A percentile compares a stretch with the other conserved stretches of the same genome.
Evolutionary conservation across 2,113 vertebrate genomes (phyloP).

Genomic region (Grammomys dolichurus): DNA sequence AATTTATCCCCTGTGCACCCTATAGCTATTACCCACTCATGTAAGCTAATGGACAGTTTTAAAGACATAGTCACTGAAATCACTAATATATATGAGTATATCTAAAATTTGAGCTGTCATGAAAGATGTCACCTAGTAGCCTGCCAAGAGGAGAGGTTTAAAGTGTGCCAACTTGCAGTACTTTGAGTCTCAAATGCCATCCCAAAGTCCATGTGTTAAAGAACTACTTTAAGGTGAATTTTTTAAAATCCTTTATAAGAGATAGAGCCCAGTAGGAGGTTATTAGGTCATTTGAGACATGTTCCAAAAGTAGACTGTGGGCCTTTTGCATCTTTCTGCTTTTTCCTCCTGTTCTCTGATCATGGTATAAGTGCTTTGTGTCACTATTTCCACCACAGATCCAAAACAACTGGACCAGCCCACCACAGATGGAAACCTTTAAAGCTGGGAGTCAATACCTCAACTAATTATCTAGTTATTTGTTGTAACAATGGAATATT

Average conservation of each 20-base stretch:
- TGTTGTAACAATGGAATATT: not conserved
- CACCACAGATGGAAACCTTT: not conserved
- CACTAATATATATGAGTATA: not conserved
- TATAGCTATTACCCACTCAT: not conserved
- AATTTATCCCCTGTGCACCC: not conserved
- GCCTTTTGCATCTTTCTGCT: not conserved
- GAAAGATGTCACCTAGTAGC: not conserved
- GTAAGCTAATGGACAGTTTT: not conserved
- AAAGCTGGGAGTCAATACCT: not conserved
- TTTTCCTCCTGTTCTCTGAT: not conserved
- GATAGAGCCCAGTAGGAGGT: not conserved
- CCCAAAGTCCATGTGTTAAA: not conserved
- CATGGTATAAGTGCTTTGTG: not conserved
- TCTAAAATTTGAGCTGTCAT: not conserved
- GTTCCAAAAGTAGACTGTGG: not conserved
- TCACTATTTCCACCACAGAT: not conserved
- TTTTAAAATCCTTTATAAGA: not conserved
- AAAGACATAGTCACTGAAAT: not conserved
- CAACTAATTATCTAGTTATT: not conserved
- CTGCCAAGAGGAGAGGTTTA: not conserved
- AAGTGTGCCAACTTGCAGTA: not conserved
- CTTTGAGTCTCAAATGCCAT: not conserved
- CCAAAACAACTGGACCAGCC: not conserved
- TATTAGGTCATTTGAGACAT: not conserved
- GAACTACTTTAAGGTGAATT: not conserved